A percentile compares a stretch with the other conserved stretches of the same genome.
phyloP scores from a whole-genome alignment of 2,113 vertebrate species.

The Stigmatopora nigra region DNA sequence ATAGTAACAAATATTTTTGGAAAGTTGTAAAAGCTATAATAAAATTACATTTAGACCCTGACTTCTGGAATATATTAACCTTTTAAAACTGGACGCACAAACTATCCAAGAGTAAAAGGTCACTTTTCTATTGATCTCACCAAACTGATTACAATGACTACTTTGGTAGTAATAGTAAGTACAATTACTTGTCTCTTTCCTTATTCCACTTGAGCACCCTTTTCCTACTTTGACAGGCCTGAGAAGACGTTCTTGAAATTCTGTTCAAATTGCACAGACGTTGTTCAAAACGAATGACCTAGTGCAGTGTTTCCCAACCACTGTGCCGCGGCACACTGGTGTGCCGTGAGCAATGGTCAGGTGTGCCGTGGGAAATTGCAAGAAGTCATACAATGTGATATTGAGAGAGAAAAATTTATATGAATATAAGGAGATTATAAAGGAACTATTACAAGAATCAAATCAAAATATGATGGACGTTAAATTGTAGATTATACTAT shows the following conservation, averaged over 20 bases:
- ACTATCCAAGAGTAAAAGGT: not conserved
- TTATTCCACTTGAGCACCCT: slow-evolving; percentile 1
- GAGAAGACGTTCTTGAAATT: not conserved
- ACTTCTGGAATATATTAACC: not conserved
- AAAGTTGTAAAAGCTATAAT: too few species aligned
- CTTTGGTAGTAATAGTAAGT: slow-evolving; percentile 23
- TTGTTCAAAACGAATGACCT: slow-evolving; percentile 4
- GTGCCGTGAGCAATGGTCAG: too few species aligned
- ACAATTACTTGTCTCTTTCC: not conserved
- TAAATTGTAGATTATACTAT: too few species aligned
- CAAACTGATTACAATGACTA: slow-evolving; percentile 19
- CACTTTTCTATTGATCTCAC: slow-evolving; percentile 34
- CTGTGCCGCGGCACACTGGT: too few species aligned
- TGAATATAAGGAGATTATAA: too few species aligned
- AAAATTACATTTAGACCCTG: not conserved
- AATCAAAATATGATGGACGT: too few species aligned
- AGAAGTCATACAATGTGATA: too few species aligned
- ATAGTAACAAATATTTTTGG: too few species aligned
- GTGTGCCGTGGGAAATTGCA: too few species aligned
- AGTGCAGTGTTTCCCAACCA: too few species aligned
- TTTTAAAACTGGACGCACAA: not conserved
- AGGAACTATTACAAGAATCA: too few species aligned
- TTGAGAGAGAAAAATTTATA: too few species aligned
- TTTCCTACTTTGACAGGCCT: slow-evolving; percentile 4
- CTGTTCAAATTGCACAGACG: slow-evolving; percentile 1